A percentile compares a stretch with the other conserved stretches of the same genome.
Evolutionary conservation across 2,888 invertebrate genomes (phyloP).

Genomic region (Choristoneura rosaceana): DNA sequence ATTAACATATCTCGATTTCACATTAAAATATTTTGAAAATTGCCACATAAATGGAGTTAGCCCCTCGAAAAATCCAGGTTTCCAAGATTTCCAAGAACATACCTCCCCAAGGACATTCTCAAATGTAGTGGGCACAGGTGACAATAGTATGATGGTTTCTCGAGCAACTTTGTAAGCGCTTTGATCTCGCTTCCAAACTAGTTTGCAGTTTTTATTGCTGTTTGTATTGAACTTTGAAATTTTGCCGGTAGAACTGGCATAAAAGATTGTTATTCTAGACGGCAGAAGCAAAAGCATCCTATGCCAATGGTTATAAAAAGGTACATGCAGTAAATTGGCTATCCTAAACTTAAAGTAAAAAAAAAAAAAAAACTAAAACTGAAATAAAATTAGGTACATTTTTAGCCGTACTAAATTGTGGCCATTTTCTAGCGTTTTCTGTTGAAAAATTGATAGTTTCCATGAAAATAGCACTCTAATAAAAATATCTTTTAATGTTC

Average conservation of each 20-base stretch:
- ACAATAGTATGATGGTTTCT: conserved; percentile 54
- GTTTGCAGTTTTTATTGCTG: conserved; percentile 23
- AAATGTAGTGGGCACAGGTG: conserved; percentile 58
- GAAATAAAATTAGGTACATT: no score
- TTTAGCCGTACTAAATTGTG: no score
- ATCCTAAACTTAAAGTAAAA: no score
- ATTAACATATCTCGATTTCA: no score
- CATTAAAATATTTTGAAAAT: no score
- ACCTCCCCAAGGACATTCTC: conserved; percentile 1
- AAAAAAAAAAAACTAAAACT: no score
- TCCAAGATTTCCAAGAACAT: background rate
- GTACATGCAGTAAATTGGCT: background rate
- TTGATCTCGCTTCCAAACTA: conserved; percentile 22
- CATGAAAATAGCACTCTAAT: no score
- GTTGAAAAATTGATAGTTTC: no score
- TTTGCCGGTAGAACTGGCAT: conserved; percentile 2
- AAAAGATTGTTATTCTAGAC: conserved; percentile 1
- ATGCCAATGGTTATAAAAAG: background rate
- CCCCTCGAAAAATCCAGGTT: no score
- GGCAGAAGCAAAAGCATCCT: background rate
- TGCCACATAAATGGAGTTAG: no score
- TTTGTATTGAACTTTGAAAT: conserved; percentile 15
- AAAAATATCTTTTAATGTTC: no score
- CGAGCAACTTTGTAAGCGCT: conserved; percentile 26
- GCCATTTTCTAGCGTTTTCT: no score